phyloP scores from a whole-genome alignment of 2,888 invertebrate genomes.

The Eupithecia pulchellata region DNA sequence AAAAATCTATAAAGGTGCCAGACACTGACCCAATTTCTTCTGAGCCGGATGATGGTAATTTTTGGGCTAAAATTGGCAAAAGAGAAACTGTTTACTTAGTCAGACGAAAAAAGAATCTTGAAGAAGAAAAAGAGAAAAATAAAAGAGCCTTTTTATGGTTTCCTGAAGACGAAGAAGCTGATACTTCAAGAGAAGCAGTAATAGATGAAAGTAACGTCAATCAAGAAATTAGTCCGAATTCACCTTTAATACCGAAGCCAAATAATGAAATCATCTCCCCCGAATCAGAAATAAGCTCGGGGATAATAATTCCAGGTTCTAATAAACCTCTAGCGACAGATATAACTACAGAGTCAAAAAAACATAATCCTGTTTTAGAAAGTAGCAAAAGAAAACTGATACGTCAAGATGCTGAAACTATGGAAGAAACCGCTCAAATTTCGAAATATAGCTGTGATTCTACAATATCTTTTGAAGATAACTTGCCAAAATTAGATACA shows the following conservation, averaged over 20 bases:
- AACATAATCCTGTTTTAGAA: conserved; percentile 13
- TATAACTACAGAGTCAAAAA: conserved; percentile 1
- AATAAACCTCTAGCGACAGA: conserved; percentile 10
- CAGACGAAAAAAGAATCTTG: conserved; percentile 82
- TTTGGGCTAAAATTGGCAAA: conserved; percentile 88
- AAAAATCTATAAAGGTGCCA: conserved; percentile 47
- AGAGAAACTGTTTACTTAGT: conserved; percentile 87
- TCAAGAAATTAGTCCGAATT: conserved; percentile 1
- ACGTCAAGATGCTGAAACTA: conserved; percentile 15
- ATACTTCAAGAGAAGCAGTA: conserved; percentile 1
- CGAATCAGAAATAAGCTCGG: conserved; percentile 28
- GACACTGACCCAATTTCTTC: conserved; percentile 59
- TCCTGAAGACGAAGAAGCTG: conserved; percentile 60
- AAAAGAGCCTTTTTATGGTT: conserved; percentile 72
- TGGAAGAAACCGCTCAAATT: not conserved
- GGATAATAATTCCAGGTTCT: not conserved
- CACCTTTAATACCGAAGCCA: not conserved
- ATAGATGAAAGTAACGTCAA: conserved; percentile 6
- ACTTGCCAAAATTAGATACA: not conserved
- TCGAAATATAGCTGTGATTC: conserved; percentile 2
- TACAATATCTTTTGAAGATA: not conserved
- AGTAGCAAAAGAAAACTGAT: conserved; percentile 27
- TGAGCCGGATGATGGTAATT: conserved; percentile 82
- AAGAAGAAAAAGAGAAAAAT: conserved; percentile 71
- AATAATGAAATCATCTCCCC: conserved; percentile 12